Evolutionary conservation across 2,113 vertebrate genomes (phyloP).

Genomic region (Elachura formosa): DNA sequence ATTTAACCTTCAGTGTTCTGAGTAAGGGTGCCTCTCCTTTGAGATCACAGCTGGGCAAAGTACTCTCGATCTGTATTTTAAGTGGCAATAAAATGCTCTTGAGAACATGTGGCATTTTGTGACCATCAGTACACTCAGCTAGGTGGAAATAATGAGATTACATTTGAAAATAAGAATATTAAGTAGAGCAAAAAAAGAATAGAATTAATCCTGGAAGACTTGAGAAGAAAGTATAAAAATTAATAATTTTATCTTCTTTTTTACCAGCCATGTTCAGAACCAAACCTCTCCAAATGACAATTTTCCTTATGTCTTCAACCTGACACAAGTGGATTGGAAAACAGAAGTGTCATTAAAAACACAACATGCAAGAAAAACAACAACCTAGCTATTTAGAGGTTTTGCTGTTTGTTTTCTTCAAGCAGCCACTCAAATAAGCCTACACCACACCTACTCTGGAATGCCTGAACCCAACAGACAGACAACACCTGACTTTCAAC

Average conservation of each 20-base stretch:
- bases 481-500: not conserved
- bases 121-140: not conserved
- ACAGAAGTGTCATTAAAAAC: not conserved
- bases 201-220: not conserved
- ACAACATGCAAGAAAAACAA: not conserved
- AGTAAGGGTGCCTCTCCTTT: not conserved
- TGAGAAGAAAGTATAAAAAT: not conserved
- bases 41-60: not conserved
- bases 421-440: not conserved
- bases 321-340: not conserved
- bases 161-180: not conserved
- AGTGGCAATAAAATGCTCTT: not conserved
- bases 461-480: not conserved
- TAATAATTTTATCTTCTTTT: not conserved
- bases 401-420: not conserved
- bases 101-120: not conserved
- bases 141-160: not conserved
- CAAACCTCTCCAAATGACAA: not conserved
- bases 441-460: not conserved
- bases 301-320: not conserved
- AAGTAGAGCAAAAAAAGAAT: not conserved
- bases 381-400: not conserved
- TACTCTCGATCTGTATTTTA: not conserved
- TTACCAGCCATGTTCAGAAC: not conserved
- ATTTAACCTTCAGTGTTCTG: not conserved